phyloP scores from a whole-genome alignment of 2,113 vertebrate species.

The Clinocottus analis region DNA sequence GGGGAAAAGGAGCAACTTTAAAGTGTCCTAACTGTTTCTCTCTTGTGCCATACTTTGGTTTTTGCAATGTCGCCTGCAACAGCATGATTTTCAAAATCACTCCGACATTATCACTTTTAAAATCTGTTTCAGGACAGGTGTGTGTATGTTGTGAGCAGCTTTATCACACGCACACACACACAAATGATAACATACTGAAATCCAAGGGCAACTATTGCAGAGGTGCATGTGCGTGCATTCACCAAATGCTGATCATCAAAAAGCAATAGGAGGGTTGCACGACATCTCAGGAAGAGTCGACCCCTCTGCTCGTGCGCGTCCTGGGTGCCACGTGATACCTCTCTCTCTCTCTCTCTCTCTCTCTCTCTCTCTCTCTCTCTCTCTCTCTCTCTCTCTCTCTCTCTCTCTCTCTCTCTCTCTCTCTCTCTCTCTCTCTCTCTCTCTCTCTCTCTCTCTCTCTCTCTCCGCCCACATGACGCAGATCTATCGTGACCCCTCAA shows the following conservation, averaged over 20 bases:
- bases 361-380: conserved; percentile 10
- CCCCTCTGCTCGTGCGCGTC: conserved; percentile 26
- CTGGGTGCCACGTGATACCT: conserved; percentile 16
- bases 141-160: too few species aligned
- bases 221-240: neutral
- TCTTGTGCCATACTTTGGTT: conserved; percentile 10
- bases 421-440: neutral
- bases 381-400: neutral
- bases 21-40: conserved; percentile 31
- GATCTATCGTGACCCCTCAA: conserved; percentile 47
- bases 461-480: conserved; percentile 42
- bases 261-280: conserved; percentile 15
- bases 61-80: neutral
- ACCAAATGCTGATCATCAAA: conserved; percentile 21
- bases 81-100: too few species aligned
- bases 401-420: conserved; percentile 19
- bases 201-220: neutral
- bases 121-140: too few species aligned
- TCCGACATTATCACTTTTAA: too few species aligned
- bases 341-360: neutral
- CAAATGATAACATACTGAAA: neutral
- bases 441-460: neutral
- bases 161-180: too few species aligned
- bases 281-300: conserved; percentile 14
- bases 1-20: conserved; percentile 60